Percentiles rank a stretch among this genome's conserved stretches.
Conservation (phyloP, 2,113 vertebrate species). For the Campylorhamphus procurvoides region DNA sequence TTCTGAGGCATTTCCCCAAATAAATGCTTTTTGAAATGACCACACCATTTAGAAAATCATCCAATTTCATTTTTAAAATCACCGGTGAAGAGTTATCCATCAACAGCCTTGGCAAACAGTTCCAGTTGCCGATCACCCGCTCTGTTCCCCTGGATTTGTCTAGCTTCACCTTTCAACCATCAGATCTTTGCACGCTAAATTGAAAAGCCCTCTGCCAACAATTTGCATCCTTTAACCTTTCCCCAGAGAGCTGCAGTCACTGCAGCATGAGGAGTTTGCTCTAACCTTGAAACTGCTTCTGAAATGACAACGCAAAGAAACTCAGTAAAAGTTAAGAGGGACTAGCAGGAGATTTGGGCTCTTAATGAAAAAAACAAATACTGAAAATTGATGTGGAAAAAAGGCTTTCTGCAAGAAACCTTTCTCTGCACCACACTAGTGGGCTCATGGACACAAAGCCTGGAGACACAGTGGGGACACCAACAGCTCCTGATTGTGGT, state of each 20-base stretch:
- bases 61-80: not conserved
- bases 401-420: not conserved
- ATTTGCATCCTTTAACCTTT: constrained; percentile 61
- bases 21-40: not conserved
- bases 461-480: fast-evolving
- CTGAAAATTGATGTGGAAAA: not conserved
- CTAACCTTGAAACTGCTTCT: constrained; percentile 47
- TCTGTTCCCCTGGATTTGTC: constrained; percentile 27
- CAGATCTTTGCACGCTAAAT: constrained; percentile 45
- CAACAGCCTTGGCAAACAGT: not conserved
- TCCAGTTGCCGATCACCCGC: not conserved
- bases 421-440: not conserved
- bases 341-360: not conserved
- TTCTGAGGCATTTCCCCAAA: not conserved
- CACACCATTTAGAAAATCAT: not conserved
- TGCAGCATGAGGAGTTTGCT: constrained; percentile 7
- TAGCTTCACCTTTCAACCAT: constrained; percentile 41
- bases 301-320: not conserved
- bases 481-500: not conserved
- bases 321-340: not conserved
- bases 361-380: not conserved
- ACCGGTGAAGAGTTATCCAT: not conserved
- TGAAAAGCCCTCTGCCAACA: constrained; percentile 64
- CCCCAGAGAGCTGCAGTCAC: constrained; percentile 40
- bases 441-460: not conserved